Evolutionary conservation across 2,113 vertebrate species (phyloP), one percentile per base, ranked within the genome.

Genomic region (Martes martes): DNA sequence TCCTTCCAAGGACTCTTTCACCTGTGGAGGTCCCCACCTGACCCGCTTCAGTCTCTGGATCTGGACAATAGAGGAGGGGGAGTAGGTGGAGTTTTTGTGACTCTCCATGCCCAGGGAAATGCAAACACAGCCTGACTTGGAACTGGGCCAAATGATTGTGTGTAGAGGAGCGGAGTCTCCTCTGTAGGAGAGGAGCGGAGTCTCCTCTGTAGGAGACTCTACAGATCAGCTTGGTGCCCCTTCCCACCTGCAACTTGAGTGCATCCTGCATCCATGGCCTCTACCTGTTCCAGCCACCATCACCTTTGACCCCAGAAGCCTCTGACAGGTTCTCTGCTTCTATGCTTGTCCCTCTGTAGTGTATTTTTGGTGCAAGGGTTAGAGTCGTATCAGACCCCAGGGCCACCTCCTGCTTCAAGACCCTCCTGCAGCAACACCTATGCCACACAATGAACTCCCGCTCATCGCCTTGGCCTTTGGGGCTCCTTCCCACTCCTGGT

Each of bases 401-500:
- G 0, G 6, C 31, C 36, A n/a, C 2, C 6, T 21, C 28, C 67
- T 88, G 52, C 67, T 45, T 81, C 45, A 18, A 55, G 31, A 36
- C 23, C 19, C 26, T 63, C 3, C 2, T 4, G 1, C 0, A 9
- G 7, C 45, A 14, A 28, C 11, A 16, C 39, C n/a, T 59, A 11
- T 14, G 45, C 11, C 33, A 10, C 9, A 28, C 13, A 42, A 57
- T 4, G 4, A 67, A 63, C 39, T 24, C 50, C 1, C 1, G 42
- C 28, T 18, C 42, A 4, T 71, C 2, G 4, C 23, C 36, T 31
- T 16, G n/a, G 15, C 10, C 45, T 19, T 4, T 13, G 23, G 3
- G 2, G 7, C 31, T 36, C 31, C 69, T 3, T 14, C 11, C 39
- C 36, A 36, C 45, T 16, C 14, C 19, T 45, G 69, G 36, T 14